Base-by-base conservation (phyloP, 2,888 invertebrate genomes). In the Craniophora ligustri region DNA sequence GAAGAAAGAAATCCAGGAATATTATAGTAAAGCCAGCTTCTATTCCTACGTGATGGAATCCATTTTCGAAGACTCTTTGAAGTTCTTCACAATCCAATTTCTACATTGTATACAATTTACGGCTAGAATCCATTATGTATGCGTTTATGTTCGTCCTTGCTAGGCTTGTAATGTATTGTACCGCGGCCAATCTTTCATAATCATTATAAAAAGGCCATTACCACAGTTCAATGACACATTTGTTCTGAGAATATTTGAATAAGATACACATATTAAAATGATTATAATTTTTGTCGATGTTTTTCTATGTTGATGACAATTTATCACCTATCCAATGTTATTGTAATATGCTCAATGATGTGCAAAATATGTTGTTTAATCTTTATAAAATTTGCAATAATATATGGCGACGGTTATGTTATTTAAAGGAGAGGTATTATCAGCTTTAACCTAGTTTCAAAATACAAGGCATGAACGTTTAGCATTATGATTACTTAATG, bases 401-500 rank as follows among this genome's bases (percentile, higher is more conserved):
- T 41, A 45, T 34, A 38, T 26, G 35, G 23, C n/a, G 4, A 35
- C 45, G 28, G 26, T 23, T 21, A 63, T 35, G 51, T 47, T 1
- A 3, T 35, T 32, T 30, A 28, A 42, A 51, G 39, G 55, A 53
- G 19, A 23, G 40, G 57, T 69, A n/a, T 61, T 61, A 48, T 49
- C 36, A 36, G 26, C 51, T 14, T 51, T 67, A 61, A 51, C 54
- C 53, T 38, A 58, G 42, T 59, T 72, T 45, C 40, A 46, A 48
- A 57, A 57, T 59, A 41, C 49, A 54, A 35, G 54, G 55, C 58
- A 36, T 42, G 42, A 63, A 34, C 50, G 48, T 42, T 71, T 62
- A 60, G 11, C 26, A 49, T 46, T 57, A 46, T 57, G 47, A 58
- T 68, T 72, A 69, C 53, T 46, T 60, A 50, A 68, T 42, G 32